Base-by-base conservation (phyloP, 2,113 vertebrate species). In the Helogale parvula region DNA sequence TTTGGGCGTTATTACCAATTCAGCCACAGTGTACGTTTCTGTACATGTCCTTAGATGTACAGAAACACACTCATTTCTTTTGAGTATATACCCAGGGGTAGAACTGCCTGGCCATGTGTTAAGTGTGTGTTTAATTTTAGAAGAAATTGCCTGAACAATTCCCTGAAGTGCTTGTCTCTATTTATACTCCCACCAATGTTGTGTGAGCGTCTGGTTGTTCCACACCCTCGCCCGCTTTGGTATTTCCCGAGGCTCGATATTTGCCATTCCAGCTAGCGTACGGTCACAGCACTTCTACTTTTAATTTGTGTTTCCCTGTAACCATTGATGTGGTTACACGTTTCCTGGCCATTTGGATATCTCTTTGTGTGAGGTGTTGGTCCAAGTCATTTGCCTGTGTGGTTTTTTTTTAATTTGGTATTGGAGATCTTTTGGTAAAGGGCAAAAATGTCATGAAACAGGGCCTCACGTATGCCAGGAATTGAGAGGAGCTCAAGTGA, bases 171-270 rank as follows among this genome's bases (percentile, higher is more conserved):
- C 50, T 92, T 82, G 11, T 47, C 25, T 31, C 35, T n/a, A 9
- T 41, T 74, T 69, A 41, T 7, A 33, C 29, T 68, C 50, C 31
- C 71, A 88, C 57, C 14, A 47, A 41, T 2, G 35, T 29, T 45
- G 33, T 63, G 1, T 17, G 7, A 60, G 4, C 15, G 2, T 88
- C 79, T 38, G n/a, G 29, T 47, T 54, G 13, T 19, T 77, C 29
- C 7, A 23, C 7, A 82, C 23, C 68, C 45, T 69, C 68, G 41
- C 33, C 3, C 31, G 33, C 29, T 35, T 77, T 85, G 81, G 16
- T 47, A 52, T 93, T 86, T 89, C 35, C 88, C 69, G 65, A 97
- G 25, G 29, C 38, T 95, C 71, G 83, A 35, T 71, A 94, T 92
- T 77, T 87, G 74, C 16, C 52, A 35, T 83, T 41, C 33, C 52